These are phyloP conservation scores for Caerostris extrusa DNA, from an alignment of 1,140 invertebrate species.

Conservation along the genomic window DNA sequence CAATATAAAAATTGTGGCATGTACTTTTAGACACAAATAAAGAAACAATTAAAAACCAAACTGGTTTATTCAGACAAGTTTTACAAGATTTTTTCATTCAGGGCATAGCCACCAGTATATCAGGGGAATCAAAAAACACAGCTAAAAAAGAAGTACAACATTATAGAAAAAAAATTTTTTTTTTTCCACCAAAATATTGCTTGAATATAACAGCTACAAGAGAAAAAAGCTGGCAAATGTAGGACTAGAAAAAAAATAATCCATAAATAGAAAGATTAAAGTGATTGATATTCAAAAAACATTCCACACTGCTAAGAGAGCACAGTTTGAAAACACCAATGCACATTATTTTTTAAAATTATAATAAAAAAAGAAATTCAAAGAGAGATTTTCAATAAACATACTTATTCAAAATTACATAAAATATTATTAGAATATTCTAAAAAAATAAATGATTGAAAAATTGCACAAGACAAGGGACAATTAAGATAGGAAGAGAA, in stretches of 20 bases:
- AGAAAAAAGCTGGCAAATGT: slow-evolving; percentile 68
- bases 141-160: slow-evolving; percentile 71
- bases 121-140: slow-evolving; percentile 76
- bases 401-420: neutral
- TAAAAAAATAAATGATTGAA: neutral
- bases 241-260: slow-evolving; percentile 69
- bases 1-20: no score
- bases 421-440: neutral
- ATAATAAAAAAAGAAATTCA: neutral
- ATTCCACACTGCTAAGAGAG: slow-evolving; percentile 70
- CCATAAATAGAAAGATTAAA: slow-evolving; percentile 62
- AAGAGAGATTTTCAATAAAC: neutral
- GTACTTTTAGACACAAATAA: neutral
- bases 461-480: slow-evolving; percentile 25
- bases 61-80: slow-evolving; percentile 77
- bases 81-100: slow-evolving; percentile 74
- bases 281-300: slow-evolving; percentile 60
- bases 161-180: slow-evolving; percentile 68
- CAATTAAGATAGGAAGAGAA: slow-evolving; percentile 19
- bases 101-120: slow-evolving; percentile 70
- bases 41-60: slow-evolving; percentile 69
- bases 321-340: slow-evolving; percentile 46
- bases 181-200: slow-evolving; percentile 73
- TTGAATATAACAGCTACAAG: slow-evolving; percentile 74
- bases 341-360: slow-evolving; percentile 30